Evolutionary conservation across 1,140 invertebrate genomes (phyloP), one percentile per base, ranked within the genome.

Genomic region (Heliothis virescens): DNA sequence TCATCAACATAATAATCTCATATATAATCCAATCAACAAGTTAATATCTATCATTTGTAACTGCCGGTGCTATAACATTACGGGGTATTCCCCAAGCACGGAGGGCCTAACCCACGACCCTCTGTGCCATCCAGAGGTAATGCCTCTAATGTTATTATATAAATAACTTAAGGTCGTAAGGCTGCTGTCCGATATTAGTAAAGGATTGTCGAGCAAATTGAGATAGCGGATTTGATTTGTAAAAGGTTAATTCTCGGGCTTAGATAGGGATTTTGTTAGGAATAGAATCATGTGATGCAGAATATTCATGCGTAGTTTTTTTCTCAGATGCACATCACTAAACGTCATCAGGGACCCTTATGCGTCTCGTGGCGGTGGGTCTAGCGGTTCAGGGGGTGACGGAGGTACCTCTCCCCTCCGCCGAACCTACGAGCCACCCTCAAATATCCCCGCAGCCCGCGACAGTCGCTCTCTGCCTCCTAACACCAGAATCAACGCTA

Each of bases 291-390:
- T 41, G 34, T 9, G 0, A 5, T 11, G 10, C 34, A 65, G 13
- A 3, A 11, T 65, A 2, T 48, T 48, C 3, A 67, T 21, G 12
- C 7, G 0, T 47, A 34, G 18, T 79, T 65, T 77, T 76, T 82
- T 86, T 83, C 65, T 59, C 89, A 96, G 96, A 82, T 97, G 97
- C 90, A 97, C 97, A 55, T 98, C 98, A 26, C 94, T 98, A 71
- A 98, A 98, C 90, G 97, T 98, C 72, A 98, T 98, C 84, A 96
- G 97, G 83, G 96, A 96, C 91, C 97, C 96, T 50, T 95, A 96
- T 91, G 95, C 96, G 62, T 82, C 92, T 50, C 87, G 94, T 16
- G 91, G 89, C 16, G 91, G 89, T 11, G 92, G 90, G 7, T 93
- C 91, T 0, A 88, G 90, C 15, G 95, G 92, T 63, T 92, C 92